phyloP scores from a whole-genome alignment of 2,888 invertebrate species.

The Pristionchus fissidentatus region DNA sequence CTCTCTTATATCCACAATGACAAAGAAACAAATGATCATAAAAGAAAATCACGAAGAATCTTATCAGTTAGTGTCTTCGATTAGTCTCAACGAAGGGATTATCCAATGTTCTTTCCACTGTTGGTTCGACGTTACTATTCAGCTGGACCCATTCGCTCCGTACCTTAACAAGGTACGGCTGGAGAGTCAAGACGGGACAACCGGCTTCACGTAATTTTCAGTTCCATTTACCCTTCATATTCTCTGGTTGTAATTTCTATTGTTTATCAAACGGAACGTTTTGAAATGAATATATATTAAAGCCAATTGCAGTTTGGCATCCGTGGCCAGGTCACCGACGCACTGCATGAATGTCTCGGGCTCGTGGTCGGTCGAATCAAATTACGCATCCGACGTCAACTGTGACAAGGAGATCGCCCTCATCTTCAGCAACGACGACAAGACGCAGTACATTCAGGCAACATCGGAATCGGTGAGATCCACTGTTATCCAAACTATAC shows the following conservation, averaged over 20 bases:
- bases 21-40: neutral
- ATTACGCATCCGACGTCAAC: neutral
- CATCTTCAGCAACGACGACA: constrained; percentile 16
- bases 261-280: too few species aligned
- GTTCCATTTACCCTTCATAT: too few species aligned
- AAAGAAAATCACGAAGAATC: neutral
- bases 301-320: neutral
- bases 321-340: neutral
- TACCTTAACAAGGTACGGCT: constrained; percentile 1
- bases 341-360: constrained; percentile 12
- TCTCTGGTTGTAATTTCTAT: neutral
- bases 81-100: too few species aligned
- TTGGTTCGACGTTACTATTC: neutral
- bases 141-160: neutral
- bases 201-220: constrained; percentile 5
- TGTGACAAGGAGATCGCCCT: constrained; percentile 16
- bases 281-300: too few species aligned
- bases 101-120: too few species aligned
- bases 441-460: constrained; percentile 3
- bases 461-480: neutral
- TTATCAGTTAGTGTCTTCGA: too few species aligned
- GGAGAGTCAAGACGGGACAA: neutral
- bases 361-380: neutral
- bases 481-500: too few species aligned
- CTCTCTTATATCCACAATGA: too few species aligned